These are phyloP conservation scores for Cladopsammia gracilis DNA, from an alignment of 64 coral and sea anemone species.

Conservation along the genomic window DNA sequence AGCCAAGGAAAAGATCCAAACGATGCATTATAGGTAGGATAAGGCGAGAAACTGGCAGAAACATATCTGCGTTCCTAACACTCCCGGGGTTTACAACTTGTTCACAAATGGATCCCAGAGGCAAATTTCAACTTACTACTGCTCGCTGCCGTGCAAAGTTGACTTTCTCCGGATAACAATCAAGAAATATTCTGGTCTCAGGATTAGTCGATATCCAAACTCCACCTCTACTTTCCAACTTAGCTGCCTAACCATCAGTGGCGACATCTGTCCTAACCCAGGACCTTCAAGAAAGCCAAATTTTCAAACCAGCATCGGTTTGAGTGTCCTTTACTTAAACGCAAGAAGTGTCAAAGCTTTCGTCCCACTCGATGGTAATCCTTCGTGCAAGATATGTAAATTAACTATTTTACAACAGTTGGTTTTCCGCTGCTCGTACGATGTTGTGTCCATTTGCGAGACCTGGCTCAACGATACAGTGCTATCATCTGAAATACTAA, in stretches of 20 bases:
- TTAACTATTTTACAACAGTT: constrained; percentile 40
- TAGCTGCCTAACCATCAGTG: constrained; percentile 18
- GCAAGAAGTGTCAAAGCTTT: constrained; percentile 20
- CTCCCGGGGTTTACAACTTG: not conserved
- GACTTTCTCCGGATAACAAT: not conserved
- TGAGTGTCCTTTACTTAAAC: constrained; percentile 49
- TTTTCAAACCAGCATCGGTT: not conserved
- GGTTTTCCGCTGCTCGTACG: constrained; percentile 2
- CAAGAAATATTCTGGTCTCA: constrained; percentile 27
- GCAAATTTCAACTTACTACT: constrained; percentile 6
- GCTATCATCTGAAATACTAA: constrained; percentile 17
- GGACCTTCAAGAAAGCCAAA: constrained; percentile 14
- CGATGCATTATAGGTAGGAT: too few species aligned
- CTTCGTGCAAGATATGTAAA: constrained; percentile 54
- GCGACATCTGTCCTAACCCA: constrained; percentile 18
- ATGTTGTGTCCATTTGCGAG: constrained; percentile 60
- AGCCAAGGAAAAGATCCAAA: too few species aligned
- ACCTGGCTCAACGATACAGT: constrained; percentile 59
- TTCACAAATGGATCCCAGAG: constrained; percentile 11
- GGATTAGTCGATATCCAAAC: constrained; percentile 20
- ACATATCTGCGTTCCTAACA: not conserved
- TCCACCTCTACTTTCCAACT: constrained; percentile 25
- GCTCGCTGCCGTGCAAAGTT: constrained; percentile 18
- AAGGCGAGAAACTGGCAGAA: not conserved
- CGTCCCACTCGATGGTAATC: not conserved